A percentile compares a stretch with the other conserved stretches of the same genome.
Conservation (phyloP, 1,140 invertebrate genomes). For the Camponotus floridanus region DNA sequence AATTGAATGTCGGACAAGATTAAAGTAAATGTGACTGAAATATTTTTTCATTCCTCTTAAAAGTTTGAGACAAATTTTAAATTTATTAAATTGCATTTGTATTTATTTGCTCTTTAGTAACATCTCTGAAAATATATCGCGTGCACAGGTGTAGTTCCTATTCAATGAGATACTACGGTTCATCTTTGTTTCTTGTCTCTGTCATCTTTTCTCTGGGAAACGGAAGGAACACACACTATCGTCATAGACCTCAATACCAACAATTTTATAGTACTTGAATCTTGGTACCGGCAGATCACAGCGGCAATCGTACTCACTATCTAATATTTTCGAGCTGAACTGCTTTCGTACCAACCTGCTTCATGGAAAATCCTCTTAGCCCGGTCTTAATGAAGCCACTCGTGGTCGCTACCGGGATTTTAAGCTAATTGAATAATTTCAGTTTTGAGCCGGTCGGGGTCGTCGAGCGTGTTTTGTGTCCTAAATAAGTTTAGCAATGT, state of each 20-base stretch:
- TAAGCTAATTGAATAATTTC: conserved; percentile 82
- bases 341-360: conserved; percentile 62
- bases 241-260: not conserved
- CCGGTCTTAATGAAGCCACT: conserved; percentile 78
- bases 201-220: not conserved
- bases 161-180: conserved; percentile 29
- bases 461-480: conserved; percentile 55
- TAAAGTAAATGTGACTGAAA: not conserved
- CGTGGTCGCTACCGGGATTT: conserved; percentile 75
- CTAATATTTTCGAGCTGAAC: conserved; percentile 47
- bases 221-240: not conserved
- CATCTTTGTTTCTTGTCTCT: not conserved
- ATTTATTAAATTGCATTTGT: not conserved
- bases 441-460: conserved; percentile 71
- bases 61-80: not conserved
- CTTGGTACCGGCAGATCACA: conserved; percentile 59
- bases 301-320: not conserved
- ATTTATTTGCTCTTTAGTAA: not conserved
- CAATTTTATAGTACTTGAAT: conserved; percentile 60
- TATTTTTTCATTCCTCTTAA: not conserved
- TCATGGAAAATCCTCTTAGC: conserved; percentile 80
- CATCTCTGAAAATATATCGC: not conserved
- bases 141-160: not conserved
- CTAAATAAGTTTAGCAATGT: conserved; percentile 54
- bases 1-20: not conserved